Evolutionary conservation across 2,888 invertebrate genomes (phyloP).

Genomic region (Molanna angustata): DNA sequence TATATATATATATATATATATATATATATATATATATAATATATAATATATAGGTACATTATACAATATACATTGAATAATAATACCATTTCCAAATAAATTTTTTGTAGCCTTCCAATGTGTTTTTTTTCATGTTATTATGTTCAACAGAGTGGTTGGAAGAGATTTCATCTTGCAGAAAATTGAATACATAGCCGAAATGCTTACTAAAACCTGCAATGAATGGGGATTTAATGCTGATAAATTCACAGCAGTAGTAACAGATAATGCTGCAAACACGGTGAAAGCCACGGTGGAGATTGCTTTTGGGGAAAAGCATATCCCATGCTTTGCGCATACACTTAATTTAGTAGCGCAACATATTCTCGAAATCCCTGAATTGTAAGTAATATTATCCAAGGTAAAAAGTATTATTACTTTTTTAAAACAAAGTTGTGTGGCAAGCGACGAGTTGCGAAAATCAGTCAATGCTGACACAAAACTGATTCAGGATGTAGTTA

Average conservation of each 20-base stretch:
- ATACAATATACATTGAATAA: too few relatives aligned
- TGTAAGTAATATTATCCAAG: not conserved
- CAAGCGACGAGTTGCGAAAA: not conserved
- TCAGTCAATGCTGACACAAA: not conserved
- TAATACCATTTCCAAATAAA: too few relatives aligned
- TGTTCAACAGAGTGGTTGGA: too few relatives aligned
- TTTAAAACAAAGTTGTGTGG: not conserved
- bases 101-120: too few relatives aligned
- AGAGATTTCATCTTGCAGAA: too few relatives aligned
- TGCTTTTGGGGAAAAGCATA: not conserved
- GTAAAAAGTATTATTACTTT: not conserved
- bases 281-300: not conserved
- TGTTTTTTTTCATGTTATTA: too few relatives aligned
- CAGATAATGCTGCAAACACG: not conserved
- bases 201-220: not conserved
- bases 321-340: not conserved
- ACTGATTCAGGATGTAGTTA: not conserved
- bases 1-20: too few relatives aligned
- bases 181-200: not conserved
- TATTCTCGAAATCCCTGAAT: not conserved
- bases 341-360: not conserved
- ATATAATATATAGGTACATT: too few relatives aligned
- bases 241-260: not conserved
- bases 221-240: not conserved
- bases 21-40: too few relatives aligned